Conservation (phyloP, 2,888 invertebrate genomes). For the Rapana venosa region DNA sequence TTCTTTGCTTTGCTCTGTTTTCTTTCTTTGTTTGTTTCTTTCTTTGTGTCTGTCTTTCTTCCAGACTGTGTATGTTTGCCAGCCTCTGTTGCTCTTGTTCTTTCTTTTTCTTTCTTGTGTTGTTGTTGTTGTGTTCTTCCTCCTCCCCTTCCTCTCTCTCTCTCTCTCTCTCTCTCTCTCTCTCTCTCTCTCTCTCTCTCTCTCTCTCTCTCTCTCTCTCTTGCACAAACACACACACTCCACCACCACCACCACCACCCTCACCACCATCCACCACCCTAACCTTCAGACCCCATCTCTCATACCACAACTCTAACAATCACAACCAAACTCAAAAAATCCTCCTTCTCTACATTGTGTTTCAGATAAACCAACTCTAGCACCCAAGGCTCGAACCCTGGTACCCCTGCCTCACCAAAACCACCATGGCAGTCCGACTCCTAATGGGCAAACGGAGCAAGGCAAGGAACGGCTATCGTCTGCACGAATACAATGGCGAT, state of each 20-base stretch:
- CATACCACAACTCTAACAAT: neutral
- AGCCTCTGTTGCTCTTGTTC: neutral
- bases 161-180: neutral
- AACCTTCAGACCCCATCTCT: neutral
- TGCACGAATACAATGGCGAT: conserved; percentile 55
- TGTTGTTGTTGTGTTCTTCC: neutral
- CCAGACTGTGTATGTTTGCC: neutral
- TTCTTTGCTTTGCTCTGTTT: too few relatives aligned
- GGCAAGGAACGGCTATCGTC: conserved; percentile 55
- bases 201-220: neutral
- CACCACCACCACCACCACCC: neutral
- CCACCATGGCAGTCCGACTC: conserved; percentile 5
- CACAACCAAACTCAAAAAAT: neutral
- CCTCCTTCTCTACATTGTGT: neutral
- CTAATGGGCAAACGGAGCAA: conserved; percentile 3
- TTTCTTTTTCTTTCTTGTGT: neutral
- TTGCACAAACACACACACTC: neutral
- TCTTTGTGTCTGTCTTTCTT: neutral
- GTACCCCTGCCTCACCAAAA: neutral
- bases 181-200: neutral
- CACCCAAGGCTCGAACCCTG: neutral
- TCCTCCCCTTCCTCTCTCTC: neutral
- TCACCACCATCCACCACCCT: neutral
- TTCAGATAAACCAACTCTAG: neutral
- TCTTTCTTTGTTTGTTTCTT: neutral